These are phyloP conservation scores for Acanthopagrus latus DNA, from an alignment of 2,797 vertebrate species.

Conservation along the genomic window DNA sequence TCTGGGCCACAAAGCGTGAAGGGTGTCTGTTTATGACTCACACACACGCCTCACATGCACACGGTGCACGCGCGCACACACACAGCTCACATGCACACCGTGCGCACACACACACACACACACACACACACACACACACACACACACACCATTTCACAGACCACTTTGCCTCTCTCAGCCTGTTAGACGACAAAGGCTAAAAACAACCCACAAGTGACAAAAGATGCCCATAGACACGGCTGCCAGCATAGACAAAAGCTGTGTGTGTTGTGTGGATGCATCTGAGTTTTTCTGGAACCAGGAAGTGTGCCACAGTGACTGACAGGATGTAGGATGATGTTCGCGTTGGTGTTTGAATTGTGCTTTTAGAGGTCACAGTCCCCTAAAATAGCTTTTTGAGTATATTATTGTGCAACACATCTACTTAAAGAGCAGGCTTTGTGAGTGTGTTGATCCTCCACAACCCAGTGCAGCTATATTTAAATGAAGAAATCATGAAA, in stretches of 20 bases:
- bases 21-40: slow-evolving; percentile 74
- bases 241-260: slow-evolving; percentile 57
- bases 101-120: too few species aligned
- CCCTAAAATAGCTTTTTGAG: slow-evolving; percentile 49
- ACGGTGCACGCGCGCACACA: too few species aligned
- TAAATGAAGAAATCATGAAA: slow-evolving; percentile 74
- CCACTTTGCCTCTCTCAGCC: slow-evolving; percentile 59
- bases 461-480: slow-evolving; percentile 63
- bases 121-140: not conserved
- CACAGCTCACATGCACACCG: not conserved
- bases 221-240: slow-evolving; percentile 51
- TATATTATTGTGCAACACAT: slow-evolving; percentile 47
- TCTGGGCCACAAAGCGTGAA: slow-evolving; percentile 75
- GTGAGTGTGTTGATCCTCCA: slow-evolving; percentile 45
- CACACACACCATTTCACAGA: slow-evolving; percentile 26
- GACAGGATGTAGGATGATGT: slow-evolving; percentile 74
- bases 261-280: slow-evolving; percentile 45
- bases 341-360: slow-evolving; percentile 57
- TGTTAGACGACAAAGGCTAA: slow-evolving; percentile 56
- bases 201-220: slow-evolving; percentile 57
- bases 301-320: slow-evolving; percentile 77
- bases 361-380: slow-evolving; percentile 53
- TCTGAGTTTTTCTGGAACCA: slow-evolving; percentile 66
- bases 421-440: slow-evolving; percentile 44
- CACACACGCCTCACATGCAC: slow-evolving; percentile 35